Conservation (phyloP, 2,888 invertebrate species). For the Noctua janthe region DNA sequence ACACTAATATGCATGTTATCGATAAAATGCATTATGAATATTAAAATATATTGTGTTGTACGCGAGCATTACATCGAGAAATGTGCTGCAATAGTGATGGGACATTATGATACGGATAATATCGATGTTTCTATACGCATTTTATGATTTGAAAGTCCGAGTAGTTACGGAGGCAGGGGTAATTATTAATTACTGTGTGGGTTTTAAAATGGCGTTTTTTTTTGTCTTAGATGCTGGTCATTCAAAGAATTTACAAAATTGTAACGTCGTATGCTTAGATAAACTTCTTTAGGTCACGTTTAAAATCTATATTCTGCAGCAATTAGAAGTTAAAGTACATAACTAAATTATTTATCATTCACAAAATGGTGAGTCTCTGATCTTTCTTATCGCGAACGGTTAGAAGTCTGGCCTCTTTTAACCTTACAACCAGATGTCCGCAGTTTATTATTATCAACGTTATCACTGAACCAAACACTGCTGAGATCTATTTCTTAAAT, state of each 20-base stretch:
- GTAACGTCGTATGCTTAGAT: background rate
- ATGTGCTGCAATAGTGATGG: slow-evolving; percentile 41
- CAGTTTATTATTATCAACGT: slow-evolving; percentile 28
- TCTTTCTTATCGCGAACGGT: slow-evolving; percentile 33
- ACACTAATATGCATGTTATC: slow-evolving; percentile 31
- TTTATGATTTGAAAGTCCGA: background rate
- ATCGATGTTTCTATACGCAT: slow-evolving; percentile 19
- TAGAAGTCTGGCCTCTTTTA: slow-evolving; percentile 32
- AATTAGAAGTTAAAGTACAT: background rate
- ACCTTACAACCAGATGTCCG: slow-evolving; percentile 53
- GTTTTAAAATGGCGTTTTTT: background rate
- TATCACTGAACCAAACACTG: slow-evolving; percentile 15
- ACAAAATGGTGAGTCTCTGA: slow-evolving; percentile 27
- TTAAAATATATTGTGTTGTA: slow-evolving; percentile 53
- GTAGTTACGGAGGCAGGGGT: background rate
- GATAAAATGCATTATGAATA: slow-evolving; percentile 61
- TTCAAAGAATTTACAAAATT: background rate
- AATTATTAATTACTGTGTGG: background rate
- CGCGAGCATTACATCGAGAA: slow-evolving; percentile 38
- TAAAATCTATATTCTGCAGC: background rate
- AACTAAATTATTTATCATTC: slow-evolving; percentile 17
- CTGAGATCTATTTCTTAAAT: slow-evolving; percentile 12
- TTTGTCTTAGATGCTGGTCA: background rate
- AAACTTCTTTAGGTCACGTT: background rate
- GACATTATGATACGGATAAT: background rate